Evolutionary conservation across 1,140 invertebrate species (phyloP), one percentile per base, ranked within the genome.

Genomic region (Hormaphis cornu): DNA sequence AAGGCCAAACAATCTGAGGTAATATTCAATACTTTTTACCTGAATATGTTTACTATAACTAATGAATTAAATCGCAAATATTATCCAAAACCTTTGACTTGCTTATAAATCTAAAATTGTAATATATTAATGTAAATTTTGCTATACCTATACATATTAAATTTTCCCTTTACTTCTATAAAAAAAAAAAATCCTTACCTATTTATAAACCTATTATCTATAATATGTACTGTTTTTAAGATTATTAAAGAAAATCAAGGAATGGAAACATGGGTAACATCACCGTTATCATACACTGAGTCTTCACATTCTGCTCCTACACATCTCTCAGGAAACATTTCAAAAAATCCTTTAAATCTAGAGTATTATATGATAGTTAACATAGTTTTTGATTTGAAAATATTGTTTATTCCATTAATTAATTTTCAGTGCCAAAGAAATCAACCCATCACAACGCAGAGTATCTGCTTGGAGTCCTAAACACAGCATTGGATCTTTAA

Each of bases 391-490:
- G 9, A 16, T 22, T 53, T 16, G 5, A 20, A 28, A 46, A 40
- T 1, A 30, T 20, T 42, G 26, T 63, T 7, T 33, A 30, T 48
- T 50, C 14, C 18, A 16, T 30, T 48, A 28, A n/a, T 10, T 7
- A 40, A 14, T 52, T 35, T 50, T 52, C 14, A 72, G 71, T 30
- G 33, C 52, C 2, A 70, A 71, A 10, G 72, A 71, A 69, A 59
- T 71, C 10, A 59, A 53, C 28, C 46, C 58, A 28, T 56, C 70
- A 14, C 54, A 24, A 14, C 70, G 72, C 33, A 73, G 72, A 37
- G 50, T 74, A 3, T 83, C 87, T 74, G 87, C 88, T 22, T 90
- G 89, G 89, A 89, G 87, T 76, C 89, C 89, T 16, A 87, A 90
- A 14, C 83, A 88, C 72, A 89, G 88, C 72, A 87, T 89, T 14